A percentile compares a stretch with the other conserved stretches of the same genome.
Conservation (phyloP, 1,140 invertebrate genomes). For the Thaumetopoea pityocampa region DNA sequence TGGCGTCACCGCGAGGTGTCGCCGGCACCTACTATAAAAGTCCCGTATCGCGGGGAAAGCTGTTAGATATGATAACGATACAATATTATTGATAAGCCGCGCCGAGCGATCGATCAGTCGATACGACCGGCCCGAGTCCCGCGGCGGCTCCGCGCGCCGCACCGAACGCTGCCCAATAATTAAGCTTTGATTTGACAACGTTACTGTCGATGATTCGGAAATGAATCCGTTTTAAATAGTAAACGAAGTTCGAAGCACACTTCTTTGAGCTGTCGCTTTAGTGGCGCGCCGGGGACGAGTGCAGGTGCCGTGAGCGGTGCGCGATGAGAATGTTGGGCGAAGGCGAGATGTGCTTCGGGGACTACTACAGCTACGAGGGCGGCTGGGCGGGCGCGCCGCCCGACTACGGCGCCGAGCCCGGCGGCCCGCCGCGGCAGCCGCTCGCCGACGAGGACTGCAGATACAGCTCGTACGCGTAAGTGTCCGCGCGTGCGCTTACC, state of each 20-base stretch:
- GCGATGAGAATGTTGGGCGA: slow-evolving; percentile 75
- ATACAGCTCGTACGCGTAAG: slow-evolving; percentile 70
- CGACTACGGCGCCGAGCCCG: slow-evolving; percentile 76
- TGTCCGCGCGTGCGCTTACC: slow-evolving; percentile 19
- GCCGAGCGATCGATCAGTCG: slow-evolving; percentile 67
- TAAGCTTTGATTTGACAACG: slow-evolving; percentile 6
- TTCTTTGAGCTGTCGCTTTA: not conserved
- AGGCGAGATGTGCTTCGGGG: slow-evolving; percentile 64
- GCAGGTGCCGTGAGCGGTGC: slow-evolving; percentile 20
- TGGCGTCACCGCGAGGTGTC: slow-evolving; percentile 31
- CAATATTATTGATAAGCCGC: slow-evolving; percentile 69
- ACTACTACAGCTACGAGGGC: slow-evolving; percentile 80
- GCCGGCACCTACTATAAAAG: slow-evolving; percentile 55
- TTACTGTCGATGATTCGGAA: slow-evolving; percentile 9
- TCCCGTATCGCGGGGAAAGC: slow-evolving; percentile 68
- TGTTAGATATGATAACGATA: slow-evolving; percentile 72
- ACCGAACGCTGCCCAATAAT: slow-evolving; percentile 13
- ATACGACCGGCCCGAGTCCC: slow-evolving; percentile 45
- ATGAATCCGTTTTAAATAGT: too few relatives aligned
- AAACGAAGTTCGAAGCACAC: too few relatives aligned
- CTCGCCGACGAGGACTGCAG: slow-evolving; percentile 76
- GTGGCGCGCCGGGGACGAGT: not conserved
- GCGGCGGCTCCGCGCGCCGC: slow-evolving; percentile 17
- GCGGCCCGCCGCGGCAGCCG: slow-evolving; percentile 59
- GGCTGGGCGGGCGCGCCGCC: slow-evolving; percentile 82